Conservation (phyloP, 1,140 invertebrate species). For the Sinonovacula constricta region DNA sequence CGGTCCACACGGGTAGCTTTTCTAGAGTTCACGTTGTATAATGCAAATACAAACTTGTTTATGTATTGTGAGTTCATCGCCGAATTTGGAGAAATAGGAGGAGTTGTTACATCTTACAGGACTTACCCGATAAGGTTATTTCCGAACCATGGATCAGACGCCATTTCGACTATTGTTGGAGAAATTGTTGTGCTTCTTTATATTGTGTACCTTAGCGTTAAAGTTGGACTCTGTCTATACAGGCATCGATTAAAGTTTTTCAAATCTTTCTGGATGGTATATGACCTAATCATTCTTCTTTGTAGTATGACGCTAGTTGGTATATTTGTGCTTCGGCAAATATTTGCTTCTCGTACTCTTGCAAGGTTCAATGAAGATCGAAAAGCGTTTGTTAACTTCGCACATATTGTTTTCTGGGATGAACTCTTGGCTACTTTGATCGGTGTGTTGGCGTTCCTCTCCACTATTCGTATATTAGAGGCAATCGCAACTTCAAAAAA, state of each 20-base stretch:
- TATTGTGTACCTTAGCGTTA: slow-evolving; percentile 18
- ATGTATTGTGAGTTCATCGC: slow-evolving; percentile 47
- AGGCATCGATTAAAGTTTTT: slow-evolving; percentile 42
- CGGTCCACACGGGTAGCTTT: slow-evolving; percentile 79
- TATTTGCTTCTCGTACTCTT: slow-evolving; percentile 20
- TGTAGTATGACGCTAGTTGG: background rate
- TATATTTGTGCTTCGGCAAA: slow-evolving; percentile 25
- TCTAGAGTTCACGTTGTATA: slow-evolving; percentile 80
- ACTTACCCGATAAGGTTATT: slow-evolving; percentile 38
- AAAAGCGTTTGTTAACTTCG: slow-evolving; percentile 53
- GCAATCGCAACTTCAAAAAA: slow-evolving; percentile 49
- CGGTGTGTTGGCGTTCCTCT: slow-evolving; percentile 42
- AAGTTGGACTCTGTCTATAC: slow-evolving; percentile 20
- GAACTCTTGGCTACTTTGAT: slow-evolving; percentile 36
- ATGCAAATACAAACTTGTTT: slow-evolving; percentile 71
- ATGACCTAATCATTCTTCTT: slow-evolving; percentile 43
- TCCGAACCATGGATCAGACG: slow-evolving; percentile 17
- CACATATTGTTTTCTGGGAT: slow-evolving; percentile 56
- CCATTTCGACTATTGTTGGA: slow-evolving; percentile 26
- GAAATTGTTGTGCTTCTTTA: slow-evolving; percentile 39
- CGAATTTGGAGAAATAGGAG: slow-evolving; percentile 79
- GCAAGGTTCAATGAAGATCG: slow-evolving; percentile 36
- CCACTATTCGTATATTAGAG: slow-evolving; percentile 50
- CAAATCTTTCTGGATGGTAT: slow-evolving; percentile 47
- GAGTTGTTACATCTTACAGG: slow-evolving; percentile 39